phyloP scores from a whole-genome alignment of 2,113 vertebrate genomes.

The Corvus hawaiiensis region DNA sequence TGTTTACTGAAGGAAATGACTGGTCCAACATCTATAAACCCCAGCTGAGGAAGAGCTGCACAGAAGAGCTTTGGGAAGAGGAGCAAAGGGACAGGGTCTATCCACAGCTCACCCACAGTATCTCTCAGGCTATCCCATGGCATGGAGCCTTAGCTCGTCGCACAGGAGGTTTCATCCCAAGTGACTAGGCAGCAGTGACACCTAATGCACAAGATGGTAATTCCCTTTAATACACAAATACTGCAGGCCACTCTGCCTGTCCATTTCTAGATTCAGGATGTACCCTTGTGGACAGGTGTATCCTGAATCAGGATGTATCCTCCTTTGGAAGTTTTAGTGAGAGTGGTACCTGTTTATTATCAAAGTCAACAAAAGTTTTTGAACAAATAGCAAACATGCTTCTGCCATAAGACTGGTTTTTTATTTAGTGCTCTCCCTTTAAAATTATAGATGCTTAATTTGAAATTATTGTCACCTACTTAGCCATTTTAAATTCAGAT shows the following conservation, averaged over 20 bases:
- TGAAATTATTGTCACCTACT: not conserved
- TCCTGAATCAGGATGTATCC: not conserved
- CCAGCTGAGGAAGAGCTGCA: not conserved
- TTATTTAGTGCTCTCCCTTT: not conserved
- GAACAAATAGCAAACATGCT: not conserved
- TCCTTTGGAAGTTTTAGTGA: not conserved
- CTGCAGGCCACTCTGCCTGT: not conserved
- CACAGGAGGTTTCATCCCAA: not conserved
- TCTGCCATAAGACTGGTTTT: not conserved
- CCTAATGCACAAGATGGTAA: conserved; percentile 14
- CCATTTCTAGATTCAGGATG: not conserved
- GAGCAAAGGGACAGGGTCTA: not conserved
- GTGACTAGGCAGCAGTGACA: conserved; percentile 42
- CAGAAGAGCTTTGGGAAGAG: not conserved
- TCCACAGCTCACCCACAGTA: not conserved
- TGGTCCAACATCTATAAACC: not conserved
- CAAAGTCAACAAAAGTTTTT: not conserved
- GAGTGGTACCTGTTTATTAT: not conserved
- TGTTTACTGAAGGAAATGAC: not conserved
- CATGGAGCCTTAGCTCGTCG: fast-evolving
- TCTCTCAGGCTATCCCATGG: not conserved
- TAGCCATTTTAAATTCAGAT: not conserved
- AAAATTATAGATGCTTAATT: not conserved
- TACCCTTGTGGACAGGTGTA: not conserved
- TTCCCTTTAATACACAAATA: not conserved